Evolutionary conservation across 2,113 vertebrate genomes (phyloP).

Genomic region (Eublepharis macularius): DNA sequence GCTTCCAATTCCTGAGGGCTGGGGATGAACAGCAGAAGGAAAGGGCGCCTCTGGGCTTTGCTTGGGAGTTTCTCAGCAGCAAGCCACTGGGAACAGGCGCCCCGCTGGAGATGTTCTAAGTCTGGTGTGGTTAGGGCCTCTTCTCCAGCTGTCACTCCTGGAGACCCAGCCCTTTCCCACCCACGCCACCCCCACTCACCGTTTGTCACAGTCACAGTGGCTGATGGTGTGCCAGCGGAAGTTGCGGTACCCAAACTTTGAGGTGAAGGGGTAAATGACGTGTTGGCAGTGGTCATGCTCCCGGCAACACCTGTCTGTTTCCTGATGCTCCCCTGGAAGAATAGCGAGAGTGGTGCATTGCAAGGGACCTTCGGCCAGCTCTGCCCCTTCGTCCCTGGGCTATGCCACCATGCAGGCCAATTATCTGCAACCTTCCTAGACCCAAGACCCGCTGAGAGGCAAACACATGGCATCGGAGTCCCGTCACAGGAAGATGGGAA

Average conservation of each 20-base stretch:
- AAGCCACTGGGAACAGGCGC: too few species aligned
- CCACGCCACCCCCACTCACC: slow-evolving; percentile 67
- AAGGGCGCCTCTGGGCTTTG: too few species aligned
- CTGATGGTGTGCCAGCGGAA: slow-evolving; percentile 89
- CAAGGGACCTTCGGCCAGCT: neutral
- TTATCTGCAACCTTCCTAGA: too few species aligned
- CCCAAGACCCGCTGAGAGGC: too few species aligned
- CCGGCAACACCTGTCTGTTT: slow-evolving; percentile 88
- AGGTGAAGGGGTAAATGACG: slow-evolving; percentile 87
- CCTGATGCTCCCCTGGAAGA: slow-evolving; percentile 81
- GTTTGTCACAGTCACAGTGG: slow-evolving; percentile 89
- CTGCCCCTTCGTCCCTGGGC: too few species aligned
- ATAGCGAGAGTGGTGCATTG: accelerated
- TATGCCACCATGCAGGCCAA: too few species aligned
- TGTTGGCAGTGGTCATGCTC: slow-evolving; percentile 88
- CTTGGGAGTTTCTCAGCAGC: too few species aligned
- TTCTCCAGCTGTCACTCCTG: accelerated
- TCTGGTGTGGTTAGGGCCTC: neutral
- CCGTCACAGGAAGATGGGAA: too few species aligned
- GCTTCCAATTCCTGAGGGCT: too few species aligned
- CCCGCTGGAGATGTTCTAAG: too few species aligned
- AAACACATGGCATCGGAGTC: too few species aligned
- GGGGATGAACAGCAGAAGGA: too few species aligned
- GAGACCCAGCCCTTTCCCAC: accelerated
- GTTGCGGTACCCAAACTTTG: slow-evolving; percentile 84